Percentiles rank a stretch among this genome's conserved stretches.
Conservation (phyloP, 2,888 invertebrate species). For the Catocala sponsa region DNA sequence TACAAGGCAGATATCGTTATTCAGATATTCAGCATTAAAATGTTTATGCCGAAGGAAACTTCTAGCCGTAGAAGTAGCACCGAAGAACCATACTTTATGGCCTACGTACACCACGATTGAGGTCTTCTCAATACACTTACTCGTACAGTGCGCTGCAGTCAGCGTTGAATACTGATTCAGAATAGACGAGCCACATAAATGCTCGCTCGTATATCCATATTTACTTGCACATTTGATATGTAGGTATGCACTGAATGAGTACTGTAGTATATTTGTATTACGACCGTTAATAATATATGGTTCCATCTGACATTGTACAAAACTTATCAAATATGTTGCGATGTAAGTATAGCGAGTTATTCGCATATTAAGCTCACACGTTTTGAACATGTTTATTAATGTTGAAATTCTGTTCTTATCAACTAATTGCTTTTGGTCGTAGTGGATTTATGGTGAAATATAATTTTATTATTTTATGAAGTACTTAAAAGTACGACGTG, state of each 20-base stretch:
- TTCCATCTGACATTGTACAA: not conserved
- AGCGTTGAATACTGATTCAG: conserved; percentile 9
- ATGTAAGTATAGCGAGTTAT: not conserved
- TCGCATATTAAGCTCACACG: conserved; percentile 1
- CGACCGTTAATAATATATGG: not conserved
- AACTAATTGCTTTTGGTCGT: conserved; percentile 30
- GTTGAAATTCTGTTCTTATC: conserved; percentile 13
- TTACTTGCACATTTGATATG: not conserved
- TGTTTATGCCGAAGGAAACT: not conserved
- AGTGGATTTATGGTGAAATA: not conserved
- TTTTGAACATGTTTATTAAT: not conserved
- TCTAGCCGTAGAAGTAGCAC: not conserved
- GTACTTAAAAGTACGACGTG: no score
- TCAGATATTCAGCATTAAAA: not conserved
- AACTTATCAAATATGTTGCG: not conserved
- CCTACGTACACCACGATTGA: conserved; percentile 1
- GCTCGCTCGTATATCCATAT: not conserved
- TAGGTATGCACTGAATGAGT: conserved; percentile 1
- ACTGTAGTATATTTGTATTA: not conserved
- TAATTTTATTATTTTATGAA: no score
- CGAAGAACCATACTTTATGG: not conserved
- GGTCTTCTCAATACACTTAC: not conserved
- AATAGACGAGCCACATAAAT: conserved; percentile 11
- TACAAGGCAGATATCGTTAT: not conserved
- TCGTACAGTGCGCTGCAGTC: conserved; percentile 10